These are phyloP conservation scores for Tragelaphus strepsiceros DNA, from an alignment of 2,113 vertebrate species.

Conservation along the genomic window DNA sequence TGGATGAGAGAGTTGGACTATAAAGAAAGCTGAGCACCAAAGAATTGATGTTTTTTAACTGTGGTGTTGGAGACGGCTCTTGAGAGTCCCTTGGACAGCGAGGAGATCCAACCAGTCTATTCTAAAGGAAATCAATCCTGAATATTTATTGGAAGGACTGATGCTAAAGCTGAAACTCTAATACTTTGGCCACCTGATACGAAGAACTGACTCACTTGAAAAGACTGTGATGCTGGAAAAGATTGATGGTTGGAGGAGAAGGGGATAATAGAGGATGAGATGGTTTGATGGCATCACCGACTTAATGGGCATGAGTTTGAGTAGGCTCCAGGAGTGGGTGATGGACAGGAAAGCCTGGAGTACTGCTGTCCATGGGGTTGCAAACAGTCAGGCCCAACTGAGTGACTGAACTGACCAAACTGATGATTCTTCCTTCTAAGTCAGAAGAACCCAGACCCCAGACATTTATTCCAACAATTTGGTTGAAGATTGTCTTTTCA, in stretches of 20 bases:
- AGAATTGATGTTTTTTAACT: not conserved
- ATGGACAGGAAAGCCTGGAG: not conserved
- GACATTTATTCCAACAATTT: not conserved
- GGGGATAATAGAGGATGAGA: not conserved
- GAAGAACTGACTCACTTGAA: not conserved
- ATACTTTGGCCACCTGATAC: not conserved
- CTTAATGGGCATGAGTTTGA: not conserved
- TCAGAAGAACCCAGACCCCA: not conserved
- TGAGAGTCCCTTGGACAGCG: not conserved
- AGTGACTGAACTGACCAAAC: not conserved
- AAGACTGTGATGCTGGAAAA: not conserved
- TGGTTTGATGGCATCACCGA: not conserved
- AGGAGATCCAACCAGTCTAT: not conserved
- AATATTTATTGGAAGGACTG: not conserved
- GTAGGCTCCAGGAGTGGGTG: not conserved
- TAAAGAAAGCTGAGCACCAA: not conserved
- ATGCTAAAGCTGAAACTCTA: not conserved
- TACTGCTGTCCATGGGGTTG: not conserved
- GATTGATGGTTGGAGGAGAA: not conserved
- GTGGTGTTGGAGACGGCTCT: not conserved
- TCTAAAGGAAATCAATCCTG: not conserved
- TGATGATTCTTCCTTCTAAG: not conserved
- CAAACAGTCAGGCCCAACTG: not conserved
- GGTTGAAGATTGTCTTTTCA: not conserved
- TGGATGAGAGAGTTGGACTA: not conserved